Evolutionary conservation across 1,140 invertebrate genomes (phyloP).

Genomic region (Solenopsis invicta): DNA sequence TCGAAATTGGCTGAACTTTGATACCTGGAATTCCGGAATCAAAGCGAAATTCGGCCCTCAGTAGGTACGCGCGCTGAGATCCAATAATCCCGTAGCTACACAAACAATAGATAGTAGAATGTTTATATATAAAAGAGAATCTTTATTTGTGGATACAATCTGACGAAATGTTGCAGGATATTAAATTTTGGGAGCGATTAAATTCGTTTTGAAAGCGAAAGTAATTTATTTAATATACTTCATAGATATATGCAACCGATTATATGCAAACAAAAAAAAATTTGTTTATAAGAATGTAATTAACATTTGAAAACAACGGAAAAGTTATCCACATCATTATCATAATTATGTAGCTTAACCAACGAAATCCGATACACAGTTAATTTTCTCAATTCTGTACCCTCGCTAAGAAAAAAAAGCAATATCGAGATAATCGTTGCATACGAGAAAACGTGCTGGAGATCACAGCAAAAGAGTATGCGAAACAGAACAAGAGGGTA

Average conservation of each 20-base stretch:
- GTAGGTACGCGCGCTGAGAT: neutral
- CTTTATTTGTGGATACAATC: neutral
- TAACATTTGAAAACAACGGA: neutral
- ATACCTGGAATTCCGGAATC: constrained; percentile 20
- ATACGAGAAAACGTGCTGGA: neutral
- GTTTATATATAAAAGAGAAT: neutral
- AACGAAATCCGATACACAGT: neutral
- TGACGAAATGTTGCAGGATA: neutral
- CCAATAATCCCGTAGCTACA: neutral
- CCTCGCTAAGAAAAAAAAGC: neutral
- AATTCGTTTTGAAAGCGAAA: neutral
- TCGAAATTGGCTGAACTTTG: constrained; percentile 24
- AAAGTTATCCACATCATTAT: neutral
- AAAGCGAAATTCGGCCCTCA: constrained; percentile 22
- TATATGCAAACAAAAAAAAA: neutral
- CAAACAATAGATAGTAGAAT: neutral
- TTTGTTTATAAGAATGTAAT: neutral
- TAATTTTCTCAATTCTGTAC: neutral
- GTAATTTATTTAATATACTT: neutral
- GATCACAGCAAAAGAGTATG: neutral
- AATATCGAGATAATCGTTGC: neutral
- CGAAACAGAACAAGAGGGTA: neutral
- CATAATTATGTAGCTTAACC: neutral
- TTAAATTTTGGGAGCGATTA: neutral
- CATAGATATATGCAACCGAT: neutral